Percentiles rank a stretch among this genome's conserved stretches.
phyloP scores from a whole-genome alignment of 2,888 invertebrate species.

The Polyommatus iphigenia region DNA sequence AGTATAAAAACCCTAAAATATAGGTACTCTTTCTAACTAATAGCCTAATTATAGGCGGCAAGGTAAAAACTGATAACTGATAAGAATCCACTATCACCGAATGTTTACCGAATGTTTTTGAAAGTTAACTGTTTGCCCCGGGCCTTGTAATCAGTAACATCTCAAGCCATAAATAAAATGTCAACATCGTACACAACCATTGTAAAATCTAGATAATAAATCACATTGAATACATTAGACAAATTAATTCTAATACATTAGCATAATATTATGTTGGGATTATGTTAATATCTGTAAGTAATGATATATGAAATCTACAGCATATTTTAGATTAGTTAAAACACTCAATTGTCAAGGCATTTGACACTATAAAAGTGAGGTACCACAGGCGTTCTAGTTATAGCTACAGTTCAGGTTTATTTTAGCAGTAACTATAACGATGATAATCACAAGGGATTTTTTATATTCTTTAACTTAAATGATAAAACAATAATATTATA shows the following conservation, averaged over 20 bases:
- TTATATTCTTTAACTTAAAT: too few species aligned
- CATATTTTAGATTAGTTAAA: neutral
- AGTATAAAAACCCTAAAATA: too few species aligned
- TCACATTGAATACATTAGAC: slow-evolving; percentile 16
- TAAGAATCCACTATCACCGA: too few species aligned
- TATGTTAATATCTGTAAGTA: neutral
- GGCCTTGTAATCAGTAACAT: neutral
- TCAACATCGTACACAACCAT: slow-evolving; percentile 16
- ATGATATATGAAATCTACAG: neutral
- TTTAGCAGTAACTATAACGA: too few species aligned
- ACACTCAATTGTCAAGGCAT: neutral
- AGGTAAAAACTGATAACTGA: too few species aligned
- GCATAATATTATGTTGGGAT: slow-evolving; percentile 13
- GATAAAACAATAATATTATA: too few species aligned
- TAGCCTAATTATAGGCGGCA: too few species aligned
- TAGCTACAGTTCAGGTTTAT: too few species aligned
- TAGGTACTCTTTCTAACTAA: too few species aligned
- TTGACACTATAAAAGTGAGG: neutral
- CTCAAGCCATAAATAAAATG: neutral
- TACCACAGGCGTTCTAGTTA: too few species aligned
- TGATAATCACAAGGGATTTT: too few species aligned
- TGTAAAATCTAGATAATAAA: slow-evolving; percentile 8
- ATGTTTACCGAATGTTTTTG: neutral
- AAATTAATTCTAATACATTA: slow-evolving; percentile 13
- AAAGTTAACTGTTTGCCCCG: neutral